A percentile compares a stretch with the other conserved stretches of the same genome.
phyloP scores from a whole-genome alignment of 2,888 invertebrate species.

The Dinocampus coccinellae region DNA sequence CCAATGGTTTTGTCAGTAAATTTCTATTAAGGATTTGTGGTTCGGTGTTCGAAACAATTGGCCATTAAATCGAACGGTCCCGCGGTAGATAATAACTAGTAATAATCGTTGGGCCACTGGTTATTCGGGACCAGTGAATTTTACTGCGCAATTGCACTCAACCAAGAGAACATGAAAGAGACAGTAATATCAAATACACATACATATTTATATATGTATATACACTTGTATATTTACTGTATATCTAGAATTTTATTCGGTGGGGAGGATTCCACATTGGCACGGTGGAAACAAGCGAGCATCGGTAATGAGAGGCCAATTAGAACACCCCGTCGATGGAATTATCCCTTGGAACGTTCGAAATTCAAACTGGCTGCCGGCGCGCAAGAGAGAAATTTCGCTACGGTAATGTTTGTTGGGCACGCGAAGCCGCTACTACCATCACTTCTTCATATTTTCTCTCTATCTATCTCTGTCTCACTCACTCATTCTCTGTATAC shows the following conservation, averaged over 20 bases:
- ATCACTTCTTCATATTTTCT: slow-evolving; percentile 35
- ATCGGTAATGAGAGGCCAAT: slow-evolving; percentile 69
- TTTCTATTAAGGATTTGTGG: slow-evolving; percentile 62
- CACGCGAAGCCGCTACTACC: slow-evolving; percentile 46
- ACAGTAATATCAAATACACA: slow-evolving; percentile 31
- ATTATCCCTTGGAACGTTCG: slow-evolving; percentile 65
- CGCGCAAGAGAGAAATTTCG: slow-evolving; percentile 55
- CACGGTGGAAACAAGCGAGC: slow-evolving; percentile 63
- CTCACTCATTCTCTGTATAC: not conserved
- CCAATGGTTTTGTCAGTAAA: slow-evolving; percentile 53
- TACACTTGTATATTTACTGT: slow-evolving; percentile 1
- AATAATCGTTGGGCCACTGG: slow-evolving; percentile 61
- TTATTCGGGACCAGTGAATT: slow-evolving; percentile 48
- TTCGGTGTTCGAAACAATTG: slow-evolving; percentile 65
- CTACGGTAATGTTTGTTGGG: slow-evolving; percentile 46
- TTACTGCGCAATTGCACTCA: slow-evolving; percentile 26
- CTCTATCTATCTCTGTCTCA: no score
- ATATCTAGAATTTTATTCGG: not conserved
- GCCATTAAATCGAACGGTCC: slow-evolving; percentile 67
- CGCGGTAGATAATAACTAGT: slow-evolving; percentile 67
- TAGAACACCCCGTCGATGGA: slow-evolving; percentile 68
- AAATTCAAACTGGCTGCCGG: slow-evolving; percentile 67
- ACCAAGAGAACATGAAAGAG: no score
- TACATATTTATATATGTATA: not conserved
- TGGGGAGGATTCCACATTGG: slow-evolving; percentile 32